Conservation (phyloP, 2,113 vertebrate genomes). For the Carassius auratus region DNA sequence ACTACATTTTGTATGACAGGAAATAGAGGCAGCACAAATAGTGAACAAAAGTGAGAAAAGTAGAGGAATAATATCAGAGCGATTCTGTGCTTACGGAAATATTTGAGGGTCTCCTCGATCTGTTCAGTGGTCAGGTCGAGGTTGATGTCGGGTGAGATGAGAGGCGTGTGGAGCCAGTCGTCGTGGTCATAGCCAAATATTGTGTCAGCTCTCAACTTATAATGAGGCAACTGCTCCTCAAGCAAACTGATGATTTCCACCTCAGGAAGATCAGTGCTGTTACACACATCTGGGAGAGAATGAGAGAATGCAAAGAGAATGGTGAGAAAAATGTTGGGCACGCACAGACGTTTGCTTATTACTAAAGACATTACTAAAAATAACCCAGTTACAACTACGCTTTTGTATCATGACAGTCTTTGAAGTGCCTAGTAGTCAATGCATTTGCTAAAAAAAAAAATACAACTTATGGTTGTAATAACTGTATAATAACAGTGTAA, state of each 20-base stretch:
- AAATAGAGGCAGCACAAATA: too few relatives aligned
- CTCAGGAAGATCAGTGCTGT: slow-evolving; percentile 96
- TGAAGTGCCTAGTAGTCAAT: neutral
- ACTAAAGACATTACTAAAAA: neutral
- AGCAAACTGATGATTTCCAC: slow-evolving; percentile 98
- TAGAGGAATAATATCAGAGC: neutral
- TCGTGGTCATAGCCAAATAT: slow-evolving; percentile 98
- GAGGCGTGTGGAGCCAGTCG: slow-evolving; percentile 97
- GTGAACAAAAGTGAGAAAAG: neutral
- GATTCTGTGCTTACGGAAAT: slow-evolving; percentile 87
- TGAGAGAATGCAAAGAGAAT: slow-evolving; percentile 31
- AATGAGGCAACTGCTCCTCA: slow-evolving; percentile 96
- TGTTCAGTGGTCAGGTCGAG: slow-evolving; percentile 93
- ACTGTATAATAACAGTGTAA: slow-evolving; percentile 27
- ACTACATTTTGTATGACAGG: neutral
- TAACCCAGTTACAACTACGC: neutral
- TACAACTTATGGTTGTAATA: neutral
- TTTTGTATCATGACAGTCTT: neutral
- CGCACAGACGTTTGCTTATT: neutral
- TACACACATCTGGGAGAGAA: slow-evolving; percentile 89
- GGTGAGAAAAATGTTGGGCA: neutral
- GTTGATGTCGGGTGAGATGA: slow-evolving; percentile 85
- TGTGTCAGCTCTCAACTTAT: slow-evolving; percentile 95
- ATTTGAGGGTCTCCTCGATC: slow-evolving; percentile 97
- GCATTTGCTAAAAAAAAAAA: neutral